Base-by-base conservation (phyloP, 1,140 invertebrate genomes). In the Drosophila rufa region DNA sequence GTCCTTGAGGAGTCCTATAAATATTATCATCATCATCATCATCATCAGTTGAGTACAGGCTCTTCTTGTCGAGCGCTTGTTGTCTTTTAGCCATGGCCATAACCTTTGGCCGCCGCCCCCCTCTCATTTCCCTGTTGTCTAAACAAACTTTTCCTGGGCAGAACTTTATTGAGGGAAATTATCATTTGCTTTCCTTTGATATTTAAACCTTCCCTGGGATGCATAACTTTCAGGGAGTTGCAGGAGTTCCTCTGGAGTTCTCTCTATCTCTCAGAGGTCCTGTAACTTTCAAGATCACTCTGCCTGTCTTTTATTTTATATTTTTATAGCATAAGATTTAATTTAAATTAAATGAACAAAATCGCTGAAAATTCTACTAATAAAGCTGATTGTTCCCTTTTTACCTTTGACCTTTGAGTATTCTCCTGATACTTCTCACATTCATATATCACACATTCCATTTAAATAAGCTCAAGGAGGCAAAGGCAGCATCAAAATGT, bases 1-100 rank as follows among this genome's bases (percentile, higher is more conserved):
- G 85, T 82, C 85, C 85, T 90, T 90, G 79, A 90, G 85, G 79
- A 90, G 79, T 62, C 85, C 71, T 80, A 90, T 90, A 90, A 90
- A 90, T 90, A 90, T 90, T 90, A 90, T 90, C 80, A 90, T 90
- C 85, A 79, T 79, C 84, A 67, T 65, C 69, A 36, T 43, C 45
- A 14, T 59, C 61, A 17, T 42, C 36, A 79, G 79, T 62, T 74
- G 82, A 84, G 73, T 77, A 67, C 69, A 73, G 47, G 65, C 74
- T 38, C 48, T 62, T 62, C 40, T 75, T 40, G 22, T 40, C 48
- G 19, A n/a, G 53, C 4, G 19, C 53, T 75, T 74, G 60, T 61
- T 67, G 65, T 42, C 45, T 51, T 67, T 50, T 38, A 46, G 19
- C 42, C 46, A 45, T 74, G 69, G 46, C 53, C 68, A 33, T 73